Percentiles rank a stretch among this genome's conserved stretches.
Conservation (phyloP, 1,140 invertebrate genomes). For the Berghia stephanieae region DNA sequence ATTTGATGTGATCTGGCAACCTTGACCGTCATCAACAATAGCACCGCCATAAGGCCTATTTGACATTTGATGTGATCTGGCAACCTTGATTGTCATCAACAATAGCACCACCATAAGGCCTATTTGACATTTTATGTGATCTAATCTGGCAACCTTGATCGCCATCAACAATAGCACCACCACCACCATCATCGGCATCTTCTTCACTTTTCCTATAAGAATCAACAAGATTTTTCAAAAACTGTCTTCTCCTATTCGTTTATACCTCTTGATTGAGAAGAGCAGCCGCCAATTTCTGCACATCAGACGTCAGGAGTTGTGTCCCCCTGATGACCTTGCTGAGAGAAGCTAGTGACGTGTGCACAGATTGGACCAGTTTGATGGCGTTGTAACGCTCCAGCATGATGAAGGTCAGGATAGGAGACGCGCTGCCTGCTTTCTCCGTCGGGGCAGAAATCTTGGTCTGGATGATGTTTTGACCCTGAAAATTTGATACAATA, state of each 20-base stretch:
- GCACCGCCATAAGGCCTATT: too few relatives aligned
- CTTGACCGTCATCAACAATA: too few relatives aligned
- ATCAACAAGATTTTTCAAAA: neutral
- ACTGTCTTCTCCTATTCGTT: neutral
- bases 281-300: constrained; percentile 69
- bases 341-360: constrained; percentile 71
- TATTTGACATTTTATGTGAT: too few relatives aligned
- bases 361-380: constrained; percentile 68
- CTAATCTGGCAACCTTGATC: too few relatives aligned
- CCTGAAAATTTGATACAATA: constrained; percentile 47
- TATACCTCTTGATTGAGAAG: constrained; percentile 73
- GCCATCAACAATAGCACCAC: too few relatives aligned
- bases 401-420: constrained; percentile 69
- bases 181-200: too few relatives aligned
- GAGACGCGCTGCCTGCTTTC: constrained; percentile 60
- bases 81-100: too few relatives aligned
- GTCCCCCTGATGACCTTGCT: constrained; percentile 75
- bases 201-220: too few relatives aligned
- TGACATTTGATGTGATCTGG: too few relatives aligned
- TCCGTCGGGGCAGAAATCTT: constrained; percentile 56
- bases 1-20: too few relatives aligned
- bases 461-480: constrained; percentile 59
- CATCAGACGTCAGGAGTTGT: constrained; percentile 69
- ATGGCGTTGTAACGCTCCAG: constrained; percentile 72
- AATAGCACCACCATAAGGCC: too few relatives aligned